These are phyloP conservation scores for Ashinkailepas kermadecensis DNA, from an alignment of 2,888 invertebrate species.

Conservation along the genomic window DNA sequence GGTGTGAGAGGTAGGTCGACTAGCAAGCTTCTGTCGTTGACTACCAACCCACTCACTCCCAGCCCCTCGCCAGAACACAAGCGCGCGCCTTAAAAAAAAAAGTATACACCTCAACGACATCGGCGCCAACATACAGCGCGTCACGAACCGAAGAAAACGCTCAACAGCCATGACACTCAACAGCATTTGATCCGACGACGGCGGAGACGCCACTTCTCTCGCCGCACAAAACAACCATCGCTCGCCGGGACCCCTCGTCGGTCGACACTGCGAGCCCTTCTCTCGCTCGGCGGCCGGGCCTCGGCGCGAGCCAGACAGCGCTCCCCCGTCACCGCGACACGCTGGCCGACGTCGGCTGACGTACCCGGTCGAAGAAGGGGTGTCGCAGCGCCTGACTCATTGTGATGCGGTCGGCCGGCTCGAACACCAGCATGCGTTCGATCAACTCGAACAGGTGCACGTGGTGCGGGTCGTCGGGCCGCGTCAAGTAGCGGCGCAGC, in stretches of 20 bases:
- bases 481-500: slow-evolving; percentile 48
- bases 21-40: too few relatives aligned
- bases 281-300: neutral
- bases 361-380: slow-evolving; percentile 10
- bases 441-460: slow-evolving; percentile 85
- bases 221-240: neutral
- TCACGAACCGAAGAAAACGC: neutral
- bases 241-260: neutral
- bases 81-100: too few relatives aligned
- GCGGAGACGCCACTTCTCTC: too few relatives aligned
- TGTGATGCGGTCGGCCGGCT: slow-evolving; percentile 81
- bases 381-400: slow-evolving; percentile 84
- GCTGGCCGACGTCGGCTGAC: neutral
- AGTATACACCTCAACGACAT: too few relatives aligned
- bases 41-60: too few relatives aligned
- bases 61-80: too few relatives aligned
- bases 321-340: neutral
- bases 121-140: too few relatives aligned
- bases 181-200: neutral
- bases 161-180: neutral
- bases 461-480: slow-evolving; percentile 46
- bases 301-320: neutral
- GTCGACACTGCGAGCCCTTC: neutral
- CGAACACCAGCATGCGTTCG: slow-evolving; percentile 92
- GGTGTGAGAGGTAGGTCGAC: too few relatives aligned